These are phyloP conservation scores for Diprion similis DNA, from an alignment of 1,140 invertebrate genomes.

Conservation along the genomic window DNA sequence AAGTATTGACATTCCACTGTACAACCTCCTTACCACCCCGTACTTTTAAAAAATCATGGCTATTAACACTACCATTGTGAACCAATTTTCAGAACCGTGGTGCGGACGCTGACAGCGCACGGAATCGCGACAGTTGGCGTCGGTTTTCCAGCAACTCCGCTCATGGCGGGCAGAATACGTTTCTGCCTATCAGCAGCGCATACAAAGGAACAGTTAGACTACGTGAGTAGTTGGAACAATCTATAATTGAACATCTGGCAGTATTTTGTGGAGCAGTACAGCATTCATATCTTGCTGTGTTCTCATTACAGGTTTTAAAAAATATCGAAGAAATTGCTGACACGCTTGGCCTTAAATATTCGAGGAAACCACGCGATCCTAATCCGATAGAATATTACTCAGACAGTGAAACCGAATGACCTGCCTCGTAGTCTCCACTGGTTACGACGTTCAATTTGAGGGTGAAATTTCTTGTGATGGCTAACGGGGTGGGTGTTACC, in stretches of 20 bases:
- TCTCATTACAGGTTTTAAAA: slow-evolving; percentile 65
- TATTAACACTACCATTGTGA: slow-evolving; percentile 8
- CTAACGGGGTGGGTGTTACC: too few species aligned
- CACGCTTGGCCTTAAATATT: slow-evolving; percentile 77
- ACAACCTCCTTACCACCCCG: not conserved
- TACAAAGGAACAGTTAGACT: slow-evolving; percentile 94
- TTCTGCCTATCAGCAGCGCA: slow-evolving; percentile 97
- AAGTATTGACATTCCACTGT: not conserved
- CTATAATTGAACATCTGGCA: not conserved
- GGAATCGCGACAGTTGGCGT: slow-evolving; percentile 95
- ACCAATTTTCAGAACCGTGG: slow-evolving; percentile 72
- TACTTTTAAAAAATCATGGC: not conserved
- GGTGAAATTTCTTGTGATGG: too few species aligned
- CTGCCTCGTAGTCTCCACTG: slow-evolving; percentile 41
- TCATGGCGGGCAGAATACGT: slow-evolving; percentile 91
- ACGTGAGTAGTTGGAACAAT: slow-evolving; percentile 62
- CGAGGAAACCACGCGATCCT: slow-evolving; percentile 66
- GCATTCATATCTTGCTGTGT: slow-evolving; percentile 18
- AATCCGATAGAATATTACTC: slow-evolving; percentile 68
- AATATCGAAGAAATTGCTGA: slow-evolving; percentile 76
- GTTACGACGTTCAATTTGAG: not conserved
- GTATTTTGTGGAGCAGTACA: not conserved
- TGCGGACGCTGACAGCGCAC: slow-evolving; percentile 80
- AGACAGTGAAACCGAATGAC: slow-evolving; percentile 56
- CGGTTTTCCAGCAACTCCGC: slow-evolving; percentile 97